Conservation (phyloP, 2,797 vertebrate species). For the Cyclura pinguis region DNA sequence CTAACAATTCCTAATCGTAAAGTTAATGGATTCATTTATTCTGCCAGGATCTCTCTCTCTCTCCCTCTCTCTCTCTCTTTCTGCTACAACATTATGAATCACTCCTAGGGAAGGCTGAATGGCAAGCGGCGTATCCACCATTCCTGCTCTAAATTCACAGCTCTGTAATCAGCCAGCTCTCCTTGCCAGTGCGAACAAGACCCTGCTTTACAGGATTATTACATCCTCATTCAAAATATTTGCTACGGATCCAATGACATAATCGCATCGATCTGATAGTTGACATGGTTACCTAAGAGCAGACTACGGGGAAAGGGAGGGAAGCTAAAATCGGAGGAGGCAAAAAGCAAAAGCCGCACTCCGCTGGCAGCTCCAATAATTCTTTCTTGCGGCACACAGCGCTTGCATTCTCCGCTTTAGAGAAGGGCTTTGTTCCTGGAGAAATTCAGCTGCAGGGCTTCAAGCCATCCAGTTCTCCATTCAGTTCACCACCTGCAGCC, state of each 20-base stretch:
- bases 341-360: conserved; percentile 1
- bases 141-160: conserved; percentile 22
- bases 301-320: neutral
- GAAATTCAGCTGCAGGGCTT: neutral
- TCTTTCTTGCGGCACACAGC: conserved; percentile 58
- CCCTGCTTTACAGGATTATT: conserved; percentile 38
- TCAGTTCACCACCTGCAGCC: neutral
- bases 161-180: neutral
- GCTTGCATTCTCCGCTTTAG: conserved; percentile 64
- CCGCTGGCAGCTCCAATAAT: conserved; percentile 52
- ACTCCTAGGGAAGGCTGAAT: conserved; percentile 41
- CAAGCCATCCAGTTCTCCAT: neutral
- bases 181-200: conserved; percentile 21
- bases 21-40: conserved; percentile 55
- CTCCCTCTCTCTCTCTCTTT: neutral
- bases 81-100: conserved; percentile 46
- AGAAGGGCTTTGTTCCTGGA: conserved; percentile 40
- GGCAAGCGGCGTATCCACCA: conserved; percentile 24
- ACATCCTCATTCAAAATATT: conserved; percentile 53
- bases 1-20: conserved; percentile 45
- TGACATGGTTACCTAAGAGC: neutral
- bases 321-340: conserved; percentile 35
- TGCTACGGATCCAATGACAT: conserved; percentile 38
- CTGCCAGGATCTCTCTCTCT: conserved; percentile 43
- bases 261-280: conserved; percentile 41